These are phyloP conservation scores for Hypsibius dujardini DNA, from an alignment of 1,140 invertebrate species.

Conservation along the genomic window DNA sequence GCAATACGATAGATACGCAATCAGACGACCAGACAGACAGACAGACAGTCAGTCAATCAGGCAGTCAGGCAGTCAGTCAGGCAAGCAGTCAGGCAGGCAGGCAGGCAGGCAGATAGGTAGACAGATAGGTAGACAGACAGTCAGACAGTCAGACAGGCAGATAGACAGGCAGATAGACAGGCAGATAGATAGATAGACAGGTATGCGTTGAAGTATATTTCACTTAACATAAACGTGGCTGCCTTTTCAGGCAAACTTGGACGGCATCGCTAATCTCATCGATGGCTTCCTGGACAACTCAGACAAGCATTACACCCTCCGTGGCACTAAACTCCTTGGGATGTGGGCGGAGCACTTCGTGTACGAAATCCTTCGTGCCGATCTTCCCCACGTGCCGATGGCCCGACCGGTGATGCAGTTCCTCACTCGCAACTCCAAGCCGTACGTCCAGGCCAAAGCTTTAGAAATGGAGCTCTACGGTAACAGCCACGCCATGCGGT, in stretches of 20 bases:
- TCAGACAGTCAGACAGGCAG: too few species aligned
- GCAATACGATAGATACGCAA: not conserved
- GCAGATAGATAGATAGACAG: too few species aligned
- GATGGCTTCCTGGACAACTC: not conserved
- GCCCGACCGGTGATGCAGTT: not conserved
- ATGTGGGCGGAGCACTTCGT: not conserved
- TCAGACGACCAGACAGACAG: not conserved
- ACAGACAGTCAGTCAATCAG: too few species aligned
- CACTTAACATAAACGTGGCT: too few species aligned
- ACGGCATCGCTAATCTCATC: not conserved
- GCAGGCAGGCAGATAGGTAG: too few species aligned
- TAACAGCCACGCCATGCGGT: not conserved
- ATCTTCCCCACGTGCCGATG: not conserved
- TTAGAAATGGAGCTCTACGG: not conserved
- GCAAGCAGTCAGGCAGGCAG: too few species aligned
- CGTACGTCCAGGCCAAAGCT: conserved; percentile 11
- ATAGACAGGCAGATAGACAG: too few species aligned
- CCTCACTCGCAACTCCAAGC: not conserved
- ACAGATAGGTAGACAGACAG: too few species aligned
- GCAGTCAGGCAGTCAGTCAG: too few species aligned
- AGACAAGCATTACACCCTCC: not conserved
- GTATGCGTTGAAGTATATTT: too few species aligned
- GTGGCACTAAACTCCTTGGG: not conserved
- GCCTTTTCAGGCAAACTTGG: too few species aligned
- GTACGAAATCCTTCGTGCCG: not conserved